Conservation (phyloP, 2,888 invertebrate genomes). For the Leucoma salicis region DNA sequence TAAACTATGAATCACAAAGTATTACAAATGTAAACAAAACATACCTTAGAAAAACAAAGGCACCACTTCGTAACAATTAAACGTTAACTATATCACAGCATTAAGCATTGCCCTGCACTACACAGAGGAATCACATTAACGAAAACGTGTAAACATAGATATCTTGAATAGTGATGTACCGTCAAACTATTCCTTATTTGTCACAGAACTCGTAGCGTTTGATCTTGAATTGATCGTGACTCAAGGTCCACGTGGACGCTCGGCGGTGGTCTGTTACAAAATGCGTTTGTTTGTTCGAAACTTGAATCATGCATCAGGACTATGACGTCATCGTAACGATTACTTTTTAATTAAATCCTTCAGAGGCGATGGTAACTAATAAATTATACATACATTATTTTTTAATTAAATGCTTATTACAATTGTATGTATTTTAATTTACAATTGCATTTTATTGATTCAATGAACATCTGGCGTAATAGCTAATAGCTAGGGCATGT, state of each 20-base stretch:
- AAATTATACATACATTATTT: too few species aligned
- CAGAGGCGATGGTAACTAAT: too few species aligned
- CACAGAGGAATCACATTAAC: background rate
- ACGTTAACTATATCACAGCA: constrained; percentile 1
- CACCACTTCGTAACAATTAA: background rate
- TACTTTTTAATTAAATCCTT: background rate
- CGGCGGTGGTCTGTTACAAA: constrained; percentile 6
- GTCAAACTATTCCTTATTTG: background rate
- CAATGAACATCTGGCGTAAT: too few species aligned
- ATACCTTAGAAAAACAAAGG: background rate
- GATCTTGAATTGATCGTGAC: constrained; percentile 20
- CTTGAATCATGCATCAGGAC: constrained; percentile 1
- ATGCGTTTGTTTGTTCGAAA: constrained; percentile 14
- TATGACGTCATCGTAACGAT: constrained; percentile 4
- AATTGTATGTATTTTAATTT: too few species aligned
- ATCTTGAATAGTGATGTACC: background rate
- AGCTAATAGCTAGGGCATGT: too few species aligned
- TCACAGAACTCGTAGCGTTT: constrained; percentile 5
- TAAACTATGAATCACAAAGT: too few species aligned
- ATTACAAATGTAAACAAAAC: background rate
- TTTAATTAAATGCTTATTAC: too few species aligned
- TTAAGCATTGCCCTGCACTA: constrained; percentile 7
- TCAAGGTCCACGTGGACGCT: constrained; percentile 21
- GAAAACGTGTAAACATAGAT: background rate
- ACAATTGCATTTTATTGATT: too few species aligned